phyloP scores from a whole-genome alignment of 2,888 invertebrate genomes.

The Watsonalla binaria region DNA sequence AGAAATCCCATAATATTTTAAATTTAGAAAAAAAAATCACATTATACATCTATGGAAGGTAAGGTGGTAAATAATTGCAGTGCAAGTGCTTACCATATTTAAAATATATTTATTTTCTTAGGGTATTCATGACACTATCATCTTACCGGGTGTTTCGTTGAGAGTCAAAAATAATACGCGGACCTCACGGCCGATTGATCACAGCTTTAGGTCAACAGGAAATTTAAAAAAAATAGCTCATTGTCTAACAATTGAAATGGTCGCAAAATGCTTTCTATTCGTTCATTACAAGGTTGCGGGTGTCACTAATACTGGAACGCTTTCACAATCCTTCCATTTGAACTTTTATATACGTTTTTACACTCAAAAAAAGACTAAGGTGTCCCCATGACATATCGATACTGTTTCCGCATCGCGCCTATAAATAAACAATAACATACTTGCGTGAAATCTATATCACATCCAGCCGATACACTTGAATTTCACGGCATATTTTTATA shows the following conservation, averaged over 20 bases:
- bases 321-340: conserved; percentile 67
- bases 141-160: too few relatives aligned
- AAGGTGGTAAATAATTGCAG: too few relatives aligned
- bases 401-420: conserved; percentile 66
- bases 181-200: not conserved
- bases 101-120: too few relatives aligned
- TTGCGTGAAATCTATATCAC: conserved; percentile 48
- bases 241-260: conserved; percentile 53
- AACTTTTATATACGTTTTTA: conserved; percentile 60
- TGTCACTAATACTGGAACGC: conserved; percentile 62
- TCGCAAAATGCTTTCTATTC: conserved; percentile 67
- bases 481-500: conserved; percentile 53
- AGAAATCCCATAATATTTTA: too few relatives aligned
- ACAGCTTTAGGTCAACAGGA: conserved; percentile 38
- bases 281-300: conserved; percentile 63
- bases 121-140: too few relatives aligned
- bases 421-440: conserved; percentile 71
- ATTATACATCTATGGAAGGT: too few relatives aligned
- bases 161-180: not conserved
- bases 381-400: conserved; percentile 67
- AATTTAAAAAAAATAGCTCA: conserved; percentile 52
- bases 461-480: conserved; percentile 47
- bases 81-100: too few relatives aligned
- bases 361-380: conserved; percentile 58
- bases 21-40: too few relatives aligned